These are phyloP conservation scores for Bursaphelenchus okinawaensis DNA, from an alignment of 2,888 invertebrate genomes.

Conservation along the genomic window DNA sequence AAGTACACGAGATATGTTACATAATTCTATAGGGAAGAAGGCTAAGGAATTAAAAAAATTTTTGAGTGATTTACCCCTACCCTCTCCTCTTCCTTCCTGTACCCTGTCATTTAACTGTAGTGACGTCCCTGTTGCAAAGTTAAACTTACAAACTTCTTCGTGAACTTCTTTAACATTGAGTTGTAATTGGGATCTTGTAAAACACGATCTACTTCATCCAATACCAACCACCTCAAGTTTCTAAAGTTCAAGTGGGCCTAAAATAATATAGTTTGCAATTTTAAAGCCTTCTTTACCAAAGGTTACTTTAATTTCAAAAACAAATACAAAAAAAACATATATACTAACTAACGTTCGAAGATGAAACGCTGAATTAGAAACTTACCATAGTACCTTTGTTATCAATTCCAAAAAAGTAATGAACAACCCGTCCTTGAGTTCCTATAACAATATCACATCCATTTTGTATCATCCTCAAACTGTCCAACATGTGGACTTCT, in stretches of 20 bases:
- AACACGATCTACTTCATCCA: constrained; percentile 8
- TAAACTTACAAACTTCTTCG: background rate
- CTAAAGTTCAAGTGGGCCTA: background rate
- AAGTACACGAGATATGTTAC: too few species aligned
- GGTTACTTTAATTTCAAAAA: too few species aligned
- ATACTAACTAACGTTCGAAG: background rate
- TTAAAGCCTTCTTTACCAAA: too few species aligned
- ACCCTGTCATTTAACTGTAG: too few species aligned
- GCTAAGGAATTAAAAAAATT: too few species aligned
- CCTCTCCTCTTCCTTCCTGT: too few species aligned
- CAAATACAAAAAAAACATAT: too few species aligned
- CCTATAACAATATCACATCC: background rate
- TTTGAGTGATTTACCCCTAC: too few species aligned
- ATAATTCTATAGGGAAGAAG: too few species aligned
- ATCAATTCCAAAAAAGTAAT: background rate
- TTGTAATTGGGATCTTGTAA: background rate
- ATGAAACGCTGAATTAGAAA: background rate
- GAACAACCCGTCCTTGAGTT: background rate
- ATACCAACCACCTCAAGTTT: background rate
- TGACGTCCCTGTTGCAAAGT: too few species aligned
- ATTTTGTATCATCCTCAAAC: background rate
- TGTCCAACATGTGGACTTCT: background rate
- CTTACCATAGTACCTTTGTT: background rate
- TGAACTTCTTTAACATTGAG: background rate
- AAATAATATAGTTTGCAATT: background rate